Base-by-base conservation (phyloP, 1,140 invertebrate genomes). In the Eupeodes corollae region DNA sequence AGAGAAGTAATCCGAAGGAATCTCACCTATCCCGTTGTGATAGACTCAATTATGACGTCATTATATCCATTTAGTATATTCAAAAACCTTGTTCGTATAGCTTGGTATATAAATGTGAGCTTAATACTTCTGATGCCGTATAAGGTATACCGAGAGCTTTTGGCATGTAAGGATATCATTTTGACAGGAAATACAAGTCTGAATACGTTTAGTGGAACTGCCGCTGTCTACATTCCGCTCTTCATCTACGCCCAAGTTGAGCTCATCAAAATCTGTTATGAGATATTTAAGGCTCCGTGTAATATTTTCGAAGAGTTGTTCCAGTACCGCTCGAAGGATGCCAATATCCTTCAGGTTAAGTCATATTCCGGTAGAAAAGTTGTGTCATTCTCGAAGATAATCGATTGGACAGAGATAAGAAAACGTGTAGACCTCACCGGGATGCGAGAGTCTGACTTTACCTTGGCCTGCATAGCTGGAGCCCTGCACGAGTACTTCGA, bases 351-450 rank as follows among this genome's bases (percentile, higher is more conserved):
- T 6, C 79, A 85, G 57, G 82, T 78, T 10, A 75, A 82, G 18
- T 83, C 82, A 0, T 73, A 83, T 6, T 84, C 81, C 46, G 86
- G 85, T 8, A 73, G 85, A 48, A 88, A 88, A 70, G 79, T 85
- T 1, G 77, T 86, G 2, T 77, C 81, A 3, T 88, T 86, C 79
- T 85, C 84, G 0, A 76, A 80, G 0, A 76, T 80, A 1, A 75
- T 88, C 2, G 71, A 76, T 49, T 57, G 69, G 3, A 70, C 74
- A 0, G 33, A 56, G n/a, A 41, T 75, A 2, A 55, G 62, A 6
- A 46, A 53, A 5, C 52, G 53, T 31, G 78, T 82, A 16, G 74
- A 79, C 0, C 73, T 69, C 15, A 72, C 75, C 5, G 76, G 79
- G 2, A 76, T 82, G 0, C 75, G 79, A 0, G 78, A 82, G 26